Evolutionary conservation across 2,113 vertebrate species (phyloP), one percentile per base, ranked within the genome.

Genomic region (Spea multiplicata): DNA sequence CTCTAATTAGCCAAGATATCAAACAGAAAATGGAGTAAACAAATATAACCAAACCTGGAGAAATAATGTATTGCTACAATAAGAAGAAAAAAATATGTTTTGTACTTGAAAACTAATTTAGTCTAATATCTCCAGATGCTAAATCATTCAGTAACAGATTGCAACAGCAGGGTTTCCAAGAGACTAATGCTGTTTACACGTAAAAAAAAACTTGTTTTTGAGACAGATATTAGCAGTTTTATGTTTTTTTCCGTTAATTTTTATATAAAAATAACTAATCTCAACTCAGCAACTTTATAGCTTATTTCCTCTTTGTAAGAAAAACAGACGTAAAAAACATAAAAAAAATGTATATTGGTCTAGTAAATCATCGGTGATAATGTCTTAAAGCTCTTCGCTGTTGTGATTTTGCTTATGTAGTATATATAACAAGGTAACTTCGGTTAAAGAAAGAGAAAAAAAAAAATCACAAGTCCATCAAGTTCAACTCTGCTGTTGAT

Each of bases 51-150:
- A 83, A 80, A n/a, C 16, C 3, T 71, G 52, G 12, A 69, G 81
- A 83, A 73, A 65, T 17, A 75, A 71, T 78, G 75, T 81, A 82
- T 67, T 62, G 5, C 57, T 6, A 46, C 5, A 45, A 67, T 14
- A 77, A 78, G 70, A 66, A 46, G n/a, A 83, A 85, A 79, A 81
- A 57, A 49, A 79, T 73, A 14, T 67, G 45, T 46, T 13, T 74
- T 81, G 44, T 48, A 70, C 64, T 66, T 75, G 68, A 0, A 82
- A 82, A 8, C 7, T 57, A 82, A 52, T 81, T 78, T 59, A 74
- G 61, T 17, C 46, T 16, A 66, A 62, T 13, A 72, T 47, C 49
- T 82, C 83, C 62, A 69, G 46, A 73, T 66, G 76, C 59, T 44
- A 81, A 71, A 80, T 46, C 1, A 73, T 71, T 55, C 52, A 8